Evolutionary conservation across 1,140 invertebrate genomes (phyloP).

Genomic region (Eurytemora carolleeae): DNA sequence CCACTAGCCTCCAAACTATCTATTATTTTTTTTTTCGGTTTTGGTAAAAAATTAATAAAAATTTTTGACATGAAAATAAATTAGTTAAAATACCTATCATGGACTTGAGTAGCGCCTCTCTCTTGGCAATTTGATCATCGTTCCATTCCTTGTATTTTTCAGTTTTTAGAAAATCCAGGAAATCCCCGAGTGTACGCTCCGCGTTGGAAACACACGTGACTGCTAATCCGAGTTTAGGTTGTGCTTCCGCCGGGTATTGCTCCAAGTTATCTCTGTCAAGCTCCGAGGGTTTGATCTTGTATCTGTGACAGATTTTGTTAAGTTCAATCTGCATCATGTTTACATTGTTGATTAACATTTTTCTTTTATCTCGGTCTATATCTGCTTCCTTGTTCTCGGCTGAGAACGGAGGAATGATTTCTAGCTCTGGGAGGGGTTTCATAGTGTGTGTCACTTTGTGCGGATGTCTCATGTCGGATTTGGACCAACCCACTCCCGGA

Average conservation of each 20-base stretch:
- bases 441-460: constrained; percentile 12
- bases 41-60: too few species aligned
- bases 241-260: not conserved
- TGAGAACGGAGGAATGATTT: constrained; percentile 11
- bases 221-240: not conserved
- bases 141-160: constrained; percentile 15
- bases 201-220: constrained; percentile 3
- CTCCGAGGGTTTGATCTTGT: constrained; percentile 5
- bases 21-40: too few species aligned
- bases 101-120: not conserved
- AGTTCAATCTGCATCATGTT: constrained; percentile 13
- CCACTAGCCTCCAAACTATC: too few species aligned
- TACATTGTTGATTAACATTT: constrained; percentile 9
- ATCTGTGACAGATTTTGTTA: constrained; percentile 5
- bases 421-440: constrained; percentile 9
- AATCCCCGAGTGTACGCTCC: constrained; percentile 2
- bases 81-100: not conserved
- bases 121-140: not conserved
- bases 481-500: not conserved
- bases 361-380: constrained; percentile 2
- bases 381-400: not conserved
- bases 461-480: not conserved
- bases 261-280: constrained; percentile 5
- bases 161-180: constrained; percentile 12
- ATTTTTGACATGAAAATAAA: too few species aligned